Evolutionary conservation across 1,140 invertebrate species (phyloP).

Genomic region (Dufourea novaeangliae): DNA sequence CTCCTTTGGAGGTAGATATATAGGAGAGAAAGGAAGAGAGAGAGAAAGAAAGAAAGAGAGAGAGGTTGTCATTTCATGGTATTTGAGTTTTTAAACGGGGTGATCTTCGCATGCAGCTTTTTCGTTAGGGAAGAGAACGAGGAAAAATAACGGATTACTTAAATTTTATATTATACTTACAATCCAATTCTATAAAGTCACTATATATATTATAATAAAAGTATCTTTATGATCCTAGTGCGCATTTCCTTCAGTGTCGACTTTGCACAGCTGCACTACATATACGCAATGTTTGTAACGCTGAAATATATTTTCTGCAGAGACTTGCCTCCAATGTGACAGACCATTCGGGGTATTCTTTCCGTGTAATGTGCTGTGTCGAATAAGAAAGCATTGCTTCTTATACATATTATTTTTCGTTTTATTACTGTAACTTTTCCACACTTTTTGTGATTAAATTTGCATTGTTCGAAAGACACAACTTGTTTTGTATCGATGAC

Average conservation of each 20-base stretch:
- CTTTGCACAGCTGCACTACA: slow-evolving; percentile 52
- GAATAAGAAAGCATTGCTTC: slow-evolving; percentile 51
- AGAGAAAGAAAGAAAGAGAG: slow-evolving; percentile 34
- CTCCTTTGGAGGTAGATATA: slow-evolving; percentile 35
- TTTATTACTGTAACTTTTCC: slow-evolving; percentile 40
- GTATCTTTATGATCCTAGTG: slow-evolving; percentile 53
- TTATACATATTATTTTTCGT: slow-evolving; percentile 47
- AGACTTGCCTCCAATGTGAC: slow-evolving; percentile 43
- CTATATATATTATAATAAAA: slow-evolving; percentile 11
- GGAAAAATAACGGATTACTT: not conserved
- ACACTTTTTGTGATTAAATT: slow-evolving; percentile 41
- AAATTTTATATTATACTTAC: not conserved
- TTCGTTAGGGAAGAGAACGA: slow-evolving; percentile 1
- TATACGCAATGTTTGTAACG: slow-evolving; percentile 56
- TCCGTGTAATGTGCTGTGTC: slow-evolving; percentile 50
- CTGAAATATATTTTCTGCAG: slow-evolving; percentile 46
- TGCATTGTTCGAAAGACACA: slow-evolving; percentile 28
- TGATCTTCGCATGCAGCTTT: slow-evolving; percentile 49
- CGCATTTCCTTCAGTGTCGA: slow-evolving; percentile 54
- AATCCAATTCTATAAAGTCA: slow-evolving; percentile 1
- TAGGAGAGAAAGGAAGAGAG: slow-evolving; percentile 39
- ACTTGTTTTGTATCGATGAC: slow-evolving; percentile 22
- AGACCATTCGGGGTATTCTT: slow-evolving; percentile 37
- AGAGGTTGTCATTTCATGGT: slow-evolving; percentile 56
- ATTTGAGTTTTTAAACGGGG: slow-evolving; percentile 16